Evolutionary conservation across 2,113 vertebrate species (phyloP).

Genomic region (Montifringilla adamsi): DNA sequence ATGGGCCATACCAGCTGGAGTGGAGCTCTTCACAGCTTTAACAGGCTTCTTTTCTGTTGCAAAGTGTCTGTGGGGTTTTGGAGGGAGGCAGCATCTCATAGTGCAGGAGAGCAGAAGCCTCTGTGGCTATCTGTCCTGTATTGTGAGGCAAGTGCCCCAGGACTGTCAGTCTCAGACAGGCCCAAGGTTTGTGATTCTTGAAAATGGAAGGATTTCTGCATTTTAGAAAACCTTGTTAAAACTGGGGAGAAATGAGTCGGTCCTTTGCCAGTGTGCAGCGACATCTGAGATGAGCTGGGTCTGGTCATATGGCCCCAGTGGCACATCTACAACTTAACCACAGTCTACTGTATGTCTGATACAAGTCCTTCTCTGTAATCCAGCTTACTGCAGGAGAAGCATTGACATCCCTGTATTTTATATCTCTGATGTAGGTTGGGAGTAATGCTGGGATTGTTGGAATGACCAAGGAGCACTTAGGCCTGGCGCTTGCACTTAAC

Average conservation of each 20-base stretch:
- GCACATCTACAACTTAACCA: not conserved
- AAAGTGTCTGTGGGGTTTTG: not conserved
- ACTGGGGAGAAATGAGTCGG: not conserved
- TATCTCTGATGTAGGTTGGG: conserved; percentile 84
- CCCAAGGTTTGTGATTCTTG: not conserved
- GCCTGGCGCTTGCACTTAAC: conserved; percentile 92
- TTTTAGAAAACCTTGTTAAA: not conserved
- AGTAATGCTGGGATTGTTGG: conserved; percentile 98
- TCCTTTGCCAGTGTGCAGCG: not conserved
- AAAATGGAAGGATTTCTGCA: not conserved
- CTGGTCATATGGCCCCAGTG: not conserved
- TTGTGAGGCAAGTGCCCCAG: not conserved
- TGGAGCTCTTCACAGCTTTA: not conserved
- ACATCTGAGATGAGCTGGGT: not conserved
- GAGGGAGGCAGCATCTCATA: not conserved
- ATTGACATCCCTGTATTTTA: not conserved
- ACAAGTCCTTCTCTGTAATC: not conserved
- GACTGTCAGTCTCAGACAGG: not conserved
- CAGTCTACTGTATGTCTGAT: not conserved
- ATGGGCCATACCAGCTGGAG: not conserved
- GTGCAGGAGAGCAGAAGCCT: not conserved
- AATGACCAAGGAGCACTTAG: conserved; percentile 98
- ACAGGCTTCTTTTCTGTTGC: not conserved
- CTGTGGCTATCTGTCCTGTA: not conserved
- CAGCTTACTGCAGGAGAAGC: not conserved